Evolutionary conservation across 2,888 invertebrate species (phyloP).

Genomic region (Aspidapion aeneum): DNA sequence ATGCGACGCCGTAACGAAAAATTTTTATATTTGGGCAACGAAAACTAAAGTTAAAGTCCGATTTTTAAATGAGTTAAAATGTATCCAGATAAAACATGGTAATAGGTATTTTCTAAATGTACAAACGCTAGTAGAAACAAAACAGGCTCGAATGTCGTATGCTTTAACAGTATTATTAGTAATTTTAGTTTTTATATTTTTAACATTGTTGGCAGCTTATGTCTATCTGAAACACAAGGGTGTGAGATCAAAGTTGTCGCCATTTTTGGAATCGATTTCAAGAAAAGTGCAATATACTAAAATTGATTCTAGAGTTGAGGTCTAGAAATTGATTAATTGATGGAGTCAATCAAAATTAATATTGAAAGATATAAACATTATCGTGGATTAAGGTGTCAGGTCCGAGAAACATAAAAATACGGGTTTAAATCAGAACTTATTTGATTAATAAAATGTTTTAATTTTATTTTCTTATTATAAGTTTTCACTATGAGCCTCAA

Average conservation of each 20-base stretch:
- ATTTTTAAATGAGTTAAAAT: slow-evolving; percentile 54
- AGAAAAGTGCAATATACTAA: slow-evolving; percentile 72
- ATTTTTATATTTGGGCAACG: slow-evolving; percentile 61
- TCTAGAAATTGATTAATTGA: slow-evolving; percentile 23
- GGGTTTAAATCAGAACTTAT: too few relatives aligned
- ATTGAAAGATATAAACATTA: too few relatives aligned
- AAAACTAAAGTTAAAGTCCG: slow-evolving; percentile 59
- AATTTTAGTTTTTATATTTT: slow-evolving; percentile 53
- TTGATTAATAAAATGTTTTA: too few relatives aligned
- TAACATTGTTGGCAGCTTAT: slow-evolving; percentile 55
- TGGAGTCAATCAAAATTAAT: too few relatives aligned
- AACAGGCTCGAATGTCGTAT: slow-evolving; percentile 42
- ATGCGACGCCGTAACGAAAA: slow-evolving; percentile 63
- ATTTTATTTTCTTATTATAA: too few relatives aligned
- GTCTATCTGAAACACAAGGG: slow-evolving; percentile 60
- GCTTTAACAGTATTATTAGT: slow-evolving; percentile 51
- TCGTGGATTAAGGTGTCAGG: too few relatives aligned
- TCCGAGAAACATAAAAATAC: too few relatives aligned
- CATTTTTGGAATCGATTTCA: slow-evolving; percentile 61
- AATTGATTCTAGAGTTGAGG: slow-evolving; percentile 50
- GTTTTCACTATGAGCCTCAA: too few relatives aligned
- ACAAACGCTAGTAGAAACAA: slow-evolving; percentile 39
- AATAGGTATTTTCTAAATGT: slow-evolving; percentile 39
- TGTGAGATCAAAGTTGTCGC: slow-evolving; percentile 56
- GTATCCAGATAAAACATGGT: slow-evolving; percentile 44